phyloP scores from a whole-genome alignment of 2,888 invertebrate genomes.

The Nomada goodeniana region DNA sequence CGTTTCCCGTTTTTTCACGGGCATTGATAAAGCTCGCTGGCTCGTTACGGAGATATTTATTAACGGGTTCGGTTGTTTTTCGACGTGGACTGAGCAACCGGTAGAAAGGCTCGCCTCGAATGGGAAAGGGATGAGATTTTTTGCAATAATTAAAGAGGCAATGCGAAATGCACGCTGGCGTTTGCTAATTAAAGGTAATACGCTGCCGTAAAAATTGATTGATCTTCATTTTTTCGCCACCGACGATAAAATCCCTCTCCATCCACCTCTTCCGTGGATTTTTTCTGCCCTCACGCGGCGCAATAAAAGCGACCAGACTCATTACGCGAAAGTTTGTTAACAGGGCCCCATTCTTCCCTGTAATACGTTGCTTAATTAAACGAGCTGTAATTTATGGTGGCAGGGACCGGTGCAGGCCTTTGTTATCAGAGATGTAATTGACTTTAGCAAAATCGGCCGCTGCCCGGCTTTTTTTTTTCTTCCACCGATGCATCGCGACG shows the following conservation, averaged over 20 bases:
- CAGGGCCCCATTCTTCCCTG: slow-evolving; percentile 8
- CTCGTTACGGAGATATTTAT: slow-evolving; percentile 37
- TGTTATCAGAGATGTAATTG: slow-evolving; percentile 19
- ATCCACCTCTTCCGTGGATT: not conserved
- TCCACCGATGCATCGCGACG: too few species aligned
- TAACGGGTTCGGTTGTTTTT: slow-evolving; percentile 4
- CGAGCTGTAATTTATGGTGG: slow-evolving; percentile 14
- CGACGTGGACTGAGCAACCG: not conserved
- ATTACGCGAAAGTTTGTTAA: slow-evolving; percentile 41
- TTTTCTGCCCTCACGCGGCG: not conserved
- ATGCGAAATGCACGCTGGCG: not conserved
- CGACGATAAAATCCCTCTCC: slow-evolving; percentile 25
- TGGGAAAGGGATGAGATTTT: not conserved
- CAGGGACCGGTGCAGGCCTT: not conserved
- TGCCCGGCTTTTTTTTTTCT: not conserved
- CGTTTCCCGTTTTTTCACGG: slow-evolving; percentile 24
- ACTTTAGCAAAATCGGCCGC: slow-evolving; percentile 11
- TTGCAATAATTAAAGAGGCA: slow-evolving; percentile 16
- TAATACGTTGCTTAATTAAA: slow-evolving; percentile 29
- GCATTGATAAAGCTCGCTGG: slow-evolving; percentile 24
- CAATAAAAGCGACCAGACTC: slow-evolving; percentile 9
- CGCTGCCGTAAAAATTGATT: slow-evolving; percentile 34
- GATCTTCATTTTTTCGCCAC: slow-evolving; percentile 16
- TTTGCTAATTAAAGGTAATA: slow-evolving; percentile 30
- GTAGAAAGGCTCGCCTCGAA: not conserved